Evolutionary conservation across 2,888 invertebrate species (phyloP), one percentile per base, ranked within the genome.

Genomic region (Lochmaea crataegi): DNA sequence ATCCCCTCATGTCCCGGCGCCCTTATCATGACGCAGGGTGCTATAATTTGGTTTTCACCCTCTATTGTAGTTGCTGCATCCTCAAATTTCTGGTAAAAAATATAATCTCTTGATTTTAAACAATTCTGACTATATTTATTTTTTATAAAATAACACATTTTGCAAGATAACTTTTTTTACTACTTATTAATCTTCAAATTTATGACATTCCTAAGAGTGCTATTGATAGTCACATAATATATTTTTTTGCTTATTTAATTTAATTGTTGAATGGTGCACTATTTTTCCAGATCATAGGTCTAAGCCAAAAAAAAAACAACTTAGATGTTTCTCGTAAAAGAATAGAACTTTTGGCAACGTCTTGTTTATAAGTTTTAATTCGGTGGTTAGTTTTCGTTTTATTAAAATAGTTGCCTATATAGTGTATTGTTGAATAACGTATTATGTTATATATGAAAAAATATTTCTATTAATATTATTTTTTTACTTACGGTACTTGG

Each of bases 131-230:
- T n/a, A n/a, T 7, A 1, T 41, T 7, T 41, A n/a, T 10, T 45
- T 12, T 12, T 45, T 12, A 45, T 45, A 45, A 45, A 12, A 12
- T 12, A 11, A 4, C 12, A 45, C 18, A 58, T 58, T 45, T 58
- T 67, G 67, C 22, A 41, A 45, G 16, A 58, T 58, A 53, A 41
- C 41, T 32, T 57, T 45, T n/a, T n/a, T 26, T 26, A 38, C 56
- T 45, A 32, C 41, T 16, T 57, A 57, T 22, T 45, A 67, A 58
- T 45, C 56, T 42, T 57, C 38, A 63, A 66, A 22, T 57, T 63
- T 74, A 71, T 67, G 65, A 74, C 74, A 74, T 74, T 74, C 74
- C 74, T 65, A 45, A 58, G 71, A 74, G 71, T 71, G 71, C 74
- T 74, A 68, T 60, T 68, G 65, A 68, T 74, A 74, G 74, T 73